Conservation (phyloP, 2,888 invertebrate genomes). For the Heliconius erato region DNA sequence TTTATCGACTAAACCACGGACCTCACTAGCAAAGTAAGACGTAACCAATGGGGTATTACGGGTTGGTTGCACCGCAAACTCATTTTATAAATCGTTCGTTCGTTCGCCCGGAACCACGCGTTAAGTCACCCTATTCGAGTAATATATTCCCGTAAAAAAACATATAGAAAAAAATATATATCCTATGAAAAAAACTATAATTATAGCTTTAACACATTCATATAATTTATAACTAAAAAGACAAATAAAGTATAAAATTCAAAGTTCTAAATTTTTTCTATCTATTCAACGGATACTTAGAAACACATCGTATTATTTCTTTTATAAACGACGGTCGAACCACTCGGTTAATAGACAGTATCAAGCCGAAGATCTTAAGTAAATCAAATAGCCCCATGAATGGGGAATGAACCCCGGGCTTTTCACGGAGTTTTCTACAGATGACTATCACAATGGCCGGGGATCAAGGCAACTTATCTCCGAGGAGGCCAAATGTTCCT, state of each 20-base stretch:
- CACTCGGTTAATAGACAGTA: slow-evolving; percentile 83
- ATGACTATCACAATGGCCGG: slow-evolving; percentile 83
- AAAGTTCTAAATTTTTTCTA: slow-evolving; percentile 39
- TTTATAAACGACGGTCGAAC: slow-evolving; percentile 70
- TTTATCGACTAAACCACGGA: not conserved
- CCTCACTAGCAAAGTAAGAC: slow-evolving; percentile 81
- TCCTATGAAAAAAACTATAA: not conserved
- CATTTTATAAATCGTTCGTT: slow-evolving; percentile 84
- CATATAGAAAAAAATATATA: not conserved
- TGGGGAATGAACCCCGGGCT: slow-evolving; percentile 81
- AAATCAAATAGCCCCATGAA: slow-evolving; percentile 86
- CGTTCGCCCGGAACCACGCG: slow-evolving; percentile 83
- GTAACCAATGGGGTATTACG: slow-evolving; percentile 85
- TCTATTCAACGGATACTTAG: slow-evolving; percentile 31
- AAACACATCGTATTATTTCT: slow-evolving; percentile 66
- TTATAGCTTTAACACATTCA: not conserved
- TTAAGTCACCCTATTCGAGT: slow-evolving; percentile 73
- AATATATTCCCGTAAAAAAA: slow-evolving; percentile 64
- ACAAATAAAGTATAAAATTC: not conserved
- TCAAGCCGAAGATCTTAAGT: slow-evolving; percentile 83
- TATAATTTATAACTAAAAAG: not conserved
- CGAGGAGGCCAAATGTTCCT: slow-evolving; percentile 79
- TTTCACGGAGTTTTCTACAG: slow-evolving; percentile 80
- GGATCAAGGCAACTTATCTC: slow-evolving; percentile 83
- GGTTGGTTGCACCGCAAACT: slow-evolving; percentile 85